phyloP scores from a whole-genome alignment of 1,140 invertebrate species.

The Listronotus oregonensis region DNA sequence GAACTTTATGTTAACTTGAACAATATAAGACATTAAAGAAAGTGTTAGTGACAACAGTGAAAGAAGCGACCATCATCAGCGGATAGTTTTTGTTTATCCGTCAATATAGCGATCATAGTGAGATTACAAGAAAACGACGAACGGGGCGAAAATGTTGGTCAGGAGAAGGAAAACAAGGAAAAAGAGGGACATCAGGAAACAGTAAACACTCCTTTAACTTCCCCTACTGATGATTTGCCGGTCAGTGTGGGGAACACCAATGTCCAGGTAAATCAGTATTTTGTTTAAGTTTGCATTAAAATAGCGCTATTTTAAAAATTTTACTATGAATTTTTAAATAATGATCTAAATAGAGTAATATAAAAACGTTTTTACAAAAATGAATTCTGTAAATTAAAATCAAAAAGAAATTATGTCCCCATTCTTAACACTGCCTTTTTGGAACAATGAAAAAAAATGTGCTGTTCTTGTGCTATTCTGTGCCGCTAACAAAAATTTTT shows the following conservation, averaged over 20 bases:
- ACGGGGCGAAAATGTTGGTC: constrained; percentile 46
- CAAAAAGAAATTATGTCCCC: too few relatives aligned
- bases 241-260: not conserved
- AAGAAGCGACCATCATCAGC: not conserved
- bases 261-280: constrained; percentile 40
- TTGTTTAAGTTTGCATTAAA: too few relatives aligned
- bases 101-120: constrained; percentile 56
- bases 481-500: too few relatives aligned
- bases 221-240: constrained; percentile 47
- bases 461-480: too few relatives aligned
- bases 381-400: too few relatives aligned
- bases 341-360: too few relatives aligned
- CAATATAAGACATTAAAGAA: not conserved
- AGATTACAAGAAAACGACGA: constrained; percentile 49
- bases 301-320: too few relatives aligned
- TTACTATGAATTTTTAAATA: too few relatives aligned
- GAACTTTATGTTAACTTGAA: too few relatives aligned
- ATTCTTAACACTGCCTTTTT: too few relatives aligned
- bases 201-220: constrained; percentile 52
- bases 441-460: too few relatives aligned
- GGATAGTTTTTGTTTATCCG: constrained; percentile 19
- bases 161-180: constrained; percentile 50
- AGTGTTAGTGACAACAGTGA: not conserved
- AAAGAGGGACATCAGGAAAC: constrained; percentile 55
- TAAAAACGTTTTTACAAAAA: too few relatives aligned